Evolutionary conservation across 2,797 vertebrate species (phyloP).

Genomic region (Sebastes cheni): DNA sequence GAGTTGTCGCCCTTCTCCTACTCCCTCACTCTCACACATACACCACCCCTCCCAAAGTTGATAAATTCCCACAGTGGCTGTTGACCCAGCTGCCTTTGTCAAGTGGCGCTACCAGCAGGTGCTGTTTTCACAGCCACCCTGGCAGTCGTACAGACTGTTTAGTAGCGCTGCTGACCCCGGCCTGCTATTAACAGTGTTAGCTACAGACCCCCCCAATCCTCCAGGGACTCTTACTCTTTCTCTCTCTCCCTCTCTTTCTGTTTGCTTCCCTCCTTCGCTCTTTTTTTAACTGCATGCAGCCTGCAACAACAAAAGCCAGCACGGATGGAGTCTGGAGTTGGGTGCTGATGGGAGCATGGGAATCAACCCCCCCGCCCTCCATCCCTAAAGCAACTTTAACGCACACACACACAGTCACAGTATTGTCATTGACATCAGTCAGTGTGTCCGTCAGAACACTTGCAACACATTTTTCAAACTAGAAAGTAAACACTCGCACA

Average conservation of each 20-base stretch:
- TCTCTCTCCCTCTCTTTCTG: slow-evolving; percentile 70
- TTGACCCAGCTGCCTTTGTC: slow-evolving; percentile 99
- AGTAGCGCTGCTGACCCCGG: slow-evolving; percentile 95
- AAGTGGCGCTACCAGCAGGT: slow-evolving; percentile 96
- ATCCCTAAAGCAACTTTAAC: slow-evolving; percentile 58
- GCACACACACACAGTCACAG: slow-evolving; percentile 31
- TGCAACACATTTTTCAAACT: slow-evolving; percentile 38
- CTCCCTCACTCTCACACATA: slow-evolving; percentile 65
- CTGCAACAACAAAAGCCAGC: slow-evolving; percentile 83
- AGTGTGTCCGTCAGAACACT: slow-evolving; percentile 55
- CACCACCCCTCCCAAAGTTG: slow-evolving; percentile 90
- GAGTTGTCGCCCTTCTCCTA: slow-evolving; percentile 56
- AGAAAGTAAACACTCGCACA: background rate
- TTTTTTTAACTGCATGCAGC: slow-evolving; percentile 80
- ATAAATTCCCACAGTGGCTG: slow-evolving; percentile 99
- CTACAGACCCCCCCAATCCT: slow-evolving; percentile 81
- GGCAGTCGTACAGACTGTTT: slow-evolving; percentile 99
- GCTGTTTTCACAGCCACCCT: slow-evolving; percentile 99
- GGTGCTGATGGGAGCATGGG: slow-evolving; percentile 86
- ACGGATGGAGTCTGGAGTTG: slow-evolving; percentile 77
- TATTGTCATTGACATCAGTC: slow-evolving; percentile 62
- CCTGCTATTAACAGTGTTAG: slow-evolving; percentile 95
- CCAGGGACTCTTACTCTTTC: slow-evolving; percentile 85
- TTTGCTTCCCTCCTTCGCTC: slow-evolving; percentile 72
- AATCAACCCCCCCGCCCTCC: slow-evolving; percentile 70